A percentile compares a stretch with the other conserved stretches of the same genome.
phyloP scores from a whole-genome alignment of 2,113 vertebrate species.

The Dipodomys spectabilis region DNA sequence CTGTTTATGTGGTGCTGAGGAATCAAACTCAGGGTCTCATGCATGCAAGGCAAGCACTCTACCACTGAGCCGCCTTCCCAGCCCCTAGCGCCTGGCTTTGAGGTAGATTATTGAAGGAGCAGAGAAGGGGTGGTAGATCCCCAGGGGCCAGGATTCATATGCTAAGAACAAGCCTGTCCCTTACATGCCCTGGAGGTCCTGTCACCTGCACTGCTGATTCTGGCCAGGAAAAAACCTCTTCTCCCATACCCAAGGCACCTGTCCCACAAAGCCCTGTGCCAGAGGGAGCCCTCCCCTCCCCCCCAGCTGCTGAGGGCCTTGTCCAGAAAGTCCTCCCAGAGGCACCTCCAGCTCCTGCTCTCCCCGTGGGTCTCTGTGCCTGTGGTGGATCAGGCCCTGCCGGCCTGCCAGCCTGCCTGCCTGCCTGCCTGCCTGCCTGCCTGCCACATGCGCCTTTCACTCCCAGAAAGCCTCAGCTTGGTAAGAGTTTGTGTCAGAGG shows the following conservation, averaged over 20 bases:
- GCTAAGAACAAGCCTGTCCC: no score
- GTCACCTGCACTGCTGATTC: fast-evolving
- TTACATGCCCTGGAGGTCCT: background rate
- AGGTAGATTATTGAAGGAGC: background rate
- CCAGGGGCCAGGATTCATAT: background rate
- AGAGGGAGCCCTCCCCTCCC: background rate
- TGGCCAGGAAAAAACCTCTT: background rate
- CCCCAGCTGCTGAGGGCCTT: background rate
- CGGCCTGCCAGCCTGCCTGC: background rate
- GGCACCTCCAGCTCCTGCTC: background rate
- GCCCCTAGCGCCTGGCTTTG: background rate
- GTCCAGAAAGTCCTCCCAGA: background rate
- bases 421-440: background rate
- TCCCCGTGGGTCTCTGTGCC: fast-evolving
- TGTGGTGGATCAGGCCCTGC: background rate
- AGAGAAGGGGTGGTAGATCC: background rate
- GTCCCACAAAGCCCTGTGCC: background rate
- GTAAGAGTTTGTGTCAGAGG: constrained; percentile 65
- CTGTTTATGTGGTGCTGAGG: no score
- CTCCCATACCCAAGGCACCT: background rate
- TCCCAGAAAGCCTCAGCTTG: constrained; percentile 18
- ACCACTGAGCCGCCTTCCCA: no score
- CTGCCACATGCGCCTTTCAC: background rate
- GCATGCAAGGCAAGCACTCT: no score
- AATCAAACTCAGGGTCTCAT: no score